Evolutionary conservation across 2,113 vertebrate species (phyloP), one percentile per base, ranked within the genome.

Genomic region (Leptocoma aspasia): DNA sequence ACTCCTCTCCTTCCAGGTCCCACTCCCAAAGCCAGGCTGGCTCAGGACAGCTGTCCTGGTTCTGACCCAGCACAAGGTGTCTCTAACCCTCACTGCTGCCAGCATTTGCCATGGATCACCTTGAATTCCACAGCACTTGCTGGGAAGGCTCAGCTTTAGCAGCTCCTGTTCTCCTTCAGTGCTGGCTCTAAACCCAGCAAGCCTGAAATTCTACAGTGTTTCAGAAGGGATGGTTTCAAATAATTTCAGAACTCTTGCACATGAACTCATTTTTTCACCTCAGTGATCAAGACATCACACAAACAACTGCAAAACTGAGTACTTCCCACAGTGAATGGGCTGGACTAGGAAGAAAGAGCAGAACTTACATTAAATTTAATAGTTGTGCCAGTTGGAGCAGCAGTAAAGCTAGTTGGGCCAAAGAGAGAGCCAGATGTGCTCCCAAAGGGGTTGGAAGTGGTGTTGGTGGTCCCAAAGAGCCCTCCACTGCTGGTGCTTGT

Each of bases 311-410:
- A 33, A 19, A 31, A 50, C 1, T 1, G 6, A 31, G 11, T 1
- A 5, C 14, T 18, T 54, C 39, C 44, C 24, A 9, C 13, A 27
- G 10, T 1, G 33, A 39, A 52, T 0, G 1, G 39, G 70, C 28
- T 59, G 7, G 21, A 42, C 8, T 10, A 15, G 26, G 78, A 39
- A 54, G 37, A 18, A 85, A 14, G 87, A 14, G 4, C 17, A 85
- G 39, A 50, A 98, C 99, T 97, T 97, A 99, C 99, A 7, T 99
- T 99, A 92, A 99, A 99, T 61, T 99, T 99, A 28, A 99, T 98
- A 1, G 99, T 99, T 0, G 99, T 99, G 82, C 99, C 99, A 31
- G 99, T 98, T 37, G 99, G 99, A 35, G 98, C 95, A 22, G 99
- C 96, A 2, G 98, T 98, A 49, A 99, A 99, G 39, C 98, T 98